These are phyloP conservation scores for Nymphalis polychloros DNA, from an alignment of 2,888 invertebrate species.

Conservation along the genomic window DNA sequence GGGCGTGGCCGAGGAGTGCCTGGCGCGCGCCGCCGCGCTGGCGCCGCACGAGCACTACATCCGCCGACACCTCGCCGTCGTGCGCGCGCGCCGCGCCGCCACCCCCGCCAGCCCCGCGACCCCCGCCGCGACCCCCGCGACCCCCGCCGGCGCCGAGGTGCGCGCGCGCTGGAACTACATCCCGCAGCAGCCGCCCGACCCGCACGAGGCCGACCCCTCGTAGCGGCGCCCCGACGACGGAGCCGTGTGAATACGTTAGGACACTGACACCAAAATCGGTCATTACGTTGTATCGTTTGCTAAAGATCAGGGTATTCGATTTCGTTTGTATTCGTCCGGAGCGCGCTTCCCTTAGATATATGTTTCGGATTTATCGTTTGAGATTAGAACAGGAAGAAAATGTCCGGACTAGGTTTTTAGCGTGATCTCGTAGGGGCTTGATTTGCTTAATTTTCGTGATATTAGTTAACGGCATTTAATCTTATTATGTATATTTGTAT, in stretches of 20 bases:
- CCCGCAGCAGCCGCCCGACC: slow-evolving; percentile 76
- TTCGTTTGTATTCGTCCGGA: slow-evolving; percentile 29
- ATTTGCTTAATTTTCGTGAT: slow-evolving; percentile 63
- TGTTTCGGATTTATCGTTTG: slow-evolving; percentile 20
- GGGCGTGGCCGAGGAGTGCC: slow-evolving; percentile 91
- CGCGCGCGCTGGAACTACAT: slow-evolving; percentile 79
- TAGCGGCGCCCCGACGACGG: slow-evolving; percentile 51
- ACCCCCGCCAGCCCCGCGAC: slow-evolving; percentile 82
- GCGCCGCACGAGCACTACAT: slow-evolving; percentile 97
- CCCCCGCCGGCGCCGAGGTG: slow-evolving; percentile 59
- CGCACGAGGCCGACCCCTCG: slow-evolving; percentile 67
- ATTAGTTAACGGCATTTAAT: slow-evolving; percentile 52
- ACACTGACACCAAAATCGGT: slow-evolving; percentile 22
- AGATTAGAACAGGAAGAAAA: slow-evolving; percentile 17
- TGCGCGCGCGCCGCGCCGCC: slow-evolving; percentile 83
- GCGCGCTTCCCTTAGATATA: slow-evolving; percentile 31
- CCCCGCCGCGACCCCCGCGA: slow-evolving; percentile 67
- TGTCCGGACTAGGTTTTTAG: slow-evolving; percentile 35
- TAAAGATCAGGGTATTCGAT: slow-evolving; percentile 50
- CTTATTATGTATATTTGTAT: slow-evolving; percentile 41
- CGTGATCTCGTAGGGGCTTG: slow-evolving; percentile 51
- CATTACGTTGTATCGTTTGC: slow-evolving; percentile 37
- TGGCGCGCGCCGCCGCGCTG: slow-evolving; percentile 88
- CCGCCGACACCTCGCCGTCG: slow-evolving; percentile 93
- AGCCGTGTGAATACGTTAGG: slow-evolving; percentile 25